Base-by-base conservation (phyloP, 2,888 invertebrate genomes). In the Galerucella calmariensis region DNA sequence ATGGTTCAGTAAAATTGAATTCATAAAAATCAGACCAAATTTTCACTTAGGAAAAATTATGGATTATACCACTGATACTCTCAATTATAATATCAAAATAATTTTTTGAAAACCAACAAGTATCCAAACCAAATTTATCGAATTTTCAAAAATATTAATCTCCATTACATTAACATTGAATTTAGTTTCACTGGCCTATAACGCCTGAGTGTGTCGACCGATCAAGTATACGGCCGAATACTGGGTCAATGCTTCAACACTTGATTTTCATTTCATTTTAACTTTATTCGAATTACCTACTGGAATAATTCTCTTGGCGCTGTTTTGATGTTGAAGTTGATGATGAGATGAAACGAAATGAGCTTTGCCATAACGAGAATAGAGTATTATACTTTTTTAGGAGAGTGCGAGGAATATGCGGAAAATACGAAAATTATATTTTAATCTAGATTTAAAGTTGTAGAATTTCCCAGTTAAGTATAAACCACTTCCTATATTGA, bases 171-270 rank as follows among this genome's bases (percentile, higher is more conserved):
- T 16, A 51, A 51, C 51, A 51, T n/a, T 59, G 58, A 59, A 59
- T 27, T 12, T 6, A 14, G n/a, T 63, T 63, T 63, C 41, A 63
- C 63, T 63, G 41, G 63, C 16, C 63, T 63, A 63, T 63, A 63
- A 41, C 1, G 16, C n/a, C 27, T 59, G 59, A 41, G 41, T 63
- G 63, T 63, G 41, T 63, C 63, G 63, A 41, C 63, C 44, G 41
- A 41, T 14, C 44, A 44, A 41, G 41, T 27, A 44, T 41, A 59
- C 59, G 20, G 9, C 27, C 24, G 48, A 59, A 69, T 69, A 69
- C 41, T 69, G 61, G 69, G 69, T 69, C 69, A 69, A 69, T 69
- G 69, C 61, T 63, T 63, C 63, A 44, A 63, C 44, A 63, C 63
- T 63, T 63, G 35, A 41, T 16, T 44, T 44, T 44, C 63, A 63